Percentiles rank a stretch among this genome's conserved stretches.
These are phyloP conservation scores for Pseudomyrmex pallidus DNA, from an alignment of 1,140 invertebrate genomes.

Conservation along the genomic window DNA sequence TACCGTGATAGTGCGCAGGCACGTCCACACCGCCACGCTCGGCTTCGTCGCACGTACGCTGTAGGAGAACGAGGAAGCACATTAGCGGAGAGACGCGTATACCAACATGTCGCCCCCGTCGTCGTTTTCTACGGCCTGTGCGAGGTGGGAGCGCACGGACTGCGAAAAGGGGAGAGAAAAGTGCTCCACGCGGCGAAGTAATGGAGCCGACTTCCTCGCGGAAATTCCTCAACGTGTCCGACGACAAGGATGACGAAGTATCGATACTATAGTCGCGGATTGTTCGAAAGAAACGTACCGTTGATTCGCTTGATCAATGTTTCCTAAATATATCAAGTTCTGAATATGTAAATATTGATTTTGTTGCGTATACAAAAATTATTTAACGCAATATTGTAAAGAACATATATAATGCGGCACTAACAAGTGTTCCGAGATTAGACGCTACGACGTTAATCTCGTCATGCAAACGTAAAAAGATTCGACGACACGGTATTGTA, in stretches of 20 bases:
- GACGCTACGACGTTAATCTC: not conserved
- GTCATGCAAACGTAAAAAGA: constrained; percentile 17
- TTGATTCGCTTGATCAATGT: not conserved
- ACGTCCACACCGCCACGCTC: constrained; percentile 57
- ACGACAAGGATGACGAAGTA: constrained; percentile 4
- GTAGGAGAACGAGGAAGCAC: constrained; percentile 57
- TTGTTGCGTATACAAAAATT: not conserved
- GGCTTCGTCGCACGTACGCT: constrained; percentile 55
- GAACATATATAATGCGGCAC: too few species aligned
- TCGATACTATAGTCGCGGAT: constrained; percentile 3
- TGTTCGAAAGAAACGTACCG: not conserved
- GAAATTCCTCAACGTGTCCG: constrained; percentile 60
- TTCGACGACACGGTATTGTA: constrained; percentile 38
- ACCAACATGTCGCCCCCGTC: constrained; percentile 50
- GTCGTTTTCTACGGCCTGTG: constrained; percentile 63
- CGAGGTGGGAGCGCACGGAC: constrained; percentile 15
- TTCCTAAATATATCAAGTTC: too few species aligned
- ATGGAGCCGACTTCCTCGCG: constrained; percentile 72
- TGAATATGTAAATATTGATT: too few species aligned
- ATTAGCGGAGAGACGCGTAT: constrained; percentile 65
- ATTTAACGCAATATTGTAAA: too few species aligned
- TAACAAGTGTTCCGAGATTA: constrained; percentile 4
- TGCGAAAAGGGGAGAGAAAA: constrained; percentile 50
- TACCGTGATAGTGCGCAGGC: constrained; percentile 77
- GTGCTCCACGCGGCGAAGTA: constrained; percentile 74